A percentile compares a stretch with the other conserved stretches of the same genome.
These are phyloP conservation scores for Limnephilus lunatus DNA, from an alignment of 2,888 invertebrate species.

Conservation along the genomic window DNA sequence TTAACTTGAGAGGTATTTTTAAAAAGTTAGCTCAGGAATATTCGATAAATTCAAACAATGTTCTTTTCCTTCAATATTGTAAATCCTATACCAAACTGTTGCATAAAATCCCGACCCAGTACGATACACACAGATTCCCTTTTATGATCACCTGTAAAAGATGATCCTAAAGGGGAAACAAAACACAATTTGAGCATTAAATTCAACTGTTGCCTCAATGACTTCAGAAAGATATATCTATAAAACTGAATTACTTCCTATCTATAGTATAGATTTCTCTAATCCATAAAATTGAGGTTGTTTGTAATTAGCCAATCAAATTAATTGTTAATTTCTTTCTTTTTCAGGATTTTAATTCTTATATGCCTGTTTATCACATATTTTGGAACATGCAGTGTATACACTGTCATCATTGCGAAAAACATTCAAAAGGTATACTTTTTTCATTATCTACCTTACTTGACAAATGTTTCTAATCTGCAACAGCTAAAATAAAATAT, in stretches of 20 bases:
- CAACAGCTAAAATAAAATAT: not conserved
- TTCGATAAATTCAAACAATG: too few species aligned
- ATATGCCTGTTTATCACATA: constrained; percentile 93
- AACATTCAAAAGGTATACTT: constrained; percentile 85
- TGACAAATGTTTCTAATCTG: not conserved
- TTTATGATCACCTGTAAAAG: too few species aligned
- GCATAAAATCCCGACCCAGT: not conserved
- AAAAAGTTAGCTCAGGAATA: too few species aligned
- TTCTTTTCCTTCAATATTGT: not conserved
- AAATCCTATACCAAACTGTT: not conserved
- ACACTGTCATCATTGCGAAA: constrained; percentile 93
- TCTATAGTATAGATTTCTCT: not conserved
- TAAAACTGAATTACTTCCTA: not conserved
- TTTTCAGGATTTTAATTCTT: constrained; percentile 82
- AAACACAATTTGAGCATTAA: not conserved
- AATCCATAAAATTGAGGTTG: too few species aligned
- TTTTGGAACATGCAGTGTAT: constrained; percentile 98
- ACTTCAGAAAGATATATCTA: too few species aligned
- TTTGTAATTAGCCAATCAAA: not conserved
- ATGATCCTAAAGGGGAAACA: too few species aligned
- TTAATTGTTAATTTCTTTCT: not conserved
- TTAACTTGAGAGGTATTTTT: too few species aligned
- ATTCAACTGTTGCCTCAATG: not conserved
- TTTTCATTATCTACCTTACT: not conserved
- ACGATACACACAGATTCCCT: too few species aligned